Conservation (phyloP, 1,140 invertebrate genomes). For the Bombyx mandarina region DNA sequence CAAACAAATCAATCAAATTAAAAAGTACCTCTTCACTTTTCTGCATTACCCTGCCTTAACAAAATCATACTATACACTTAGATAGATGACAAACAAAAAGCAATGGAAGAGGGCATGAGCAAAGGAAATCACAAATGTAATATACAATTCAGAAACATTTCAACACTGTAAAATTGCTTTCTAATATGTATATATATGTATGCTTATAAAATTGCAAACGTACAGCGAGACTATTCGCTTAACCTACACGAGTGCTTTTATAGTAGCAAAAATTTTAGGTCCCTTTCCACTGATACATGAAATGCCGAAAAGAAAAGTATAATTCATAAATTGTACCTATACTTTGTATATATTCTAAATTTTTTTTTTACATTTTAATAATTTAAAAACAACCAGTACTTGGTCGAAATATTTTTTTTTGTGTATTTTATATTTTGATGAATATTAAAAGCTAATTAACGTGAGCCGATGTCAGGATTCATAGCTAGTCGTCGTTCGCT, state of each 20-base stretch:
- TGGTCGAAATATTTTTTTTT: constrained; percentile 70
- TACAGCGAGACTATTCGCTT: constrained; percentile 5
- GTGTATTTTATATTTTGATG: constrained; percentile 70
- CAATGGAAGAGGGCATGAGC: constrained; percentile 66
- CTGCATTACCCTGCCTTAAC: constrained; percentile 68
- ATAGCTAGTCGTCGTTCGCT: constrained; percentile 69
- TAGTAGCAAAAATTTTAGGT: constrained; percentile 47
- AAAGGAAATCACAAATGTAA: constrained; percentile 58
- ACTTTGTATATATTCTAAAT: constrained; percentile 69
- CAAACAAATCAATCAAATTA: constrained; percentile 64
- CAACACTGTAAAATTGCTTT: constrained; percentile 33
- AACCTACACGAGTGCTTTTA: constrained; percentile 34
- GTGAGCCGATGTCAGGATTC: constrained; percentile 70
- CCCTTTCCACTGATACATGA: constrained; percentile 59
- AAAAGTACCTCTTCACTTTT: constrained; percentile 68
- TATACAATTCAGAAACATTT: constrained; percentile 39
- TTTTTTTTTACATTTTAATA: constrained; percentile 71
- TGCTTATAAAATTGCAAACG: neutral
- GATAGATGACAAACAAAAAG: constrained; percentile 65
- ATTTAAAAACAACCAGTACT: constrained; percentile 71
- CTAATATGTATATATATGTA: constrained; percentile 4
- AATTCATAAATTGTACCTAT: constrained; percentile 71
- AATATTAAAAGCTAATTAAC: constrained; percentile 70
- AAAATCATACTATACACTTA: constrained; percentile 65
- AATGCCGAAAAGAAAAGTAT: constrained; percentile 70